Evolutionary conservation across 2,113 vertebrate species (phyloP).

Genomic region (Hypocryptadius cinnamomeus): DNA sequence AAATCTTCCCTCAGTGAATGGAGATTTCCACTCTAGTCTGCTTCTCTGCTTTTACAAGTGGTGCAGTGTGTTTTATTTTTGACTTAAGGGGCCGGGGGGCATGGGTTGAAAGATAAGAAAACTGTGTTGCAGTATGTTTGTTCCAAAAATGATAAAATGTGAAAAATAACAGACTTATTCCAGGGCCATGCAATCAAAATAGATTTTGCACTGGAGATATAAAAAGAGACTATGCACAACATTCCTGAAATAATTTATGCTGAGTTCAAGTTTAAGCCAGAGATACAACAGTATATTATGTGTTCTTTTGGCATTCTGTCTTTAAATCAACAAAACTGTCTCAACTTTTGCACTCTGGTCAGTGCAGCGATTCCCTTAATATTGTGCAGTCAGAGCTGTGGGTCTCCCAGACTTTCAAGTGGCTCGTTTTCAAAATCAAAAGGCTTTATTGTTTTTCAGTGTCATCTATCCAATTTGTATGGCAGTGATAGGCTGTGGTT

Average conservation of each 20-base stretch:
- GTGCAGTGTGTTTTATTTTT: conserved; percentile 25
- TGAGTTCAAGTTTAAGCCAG: conserved; percentile 54
- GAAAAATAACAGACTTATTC: conserved; percentile 47
- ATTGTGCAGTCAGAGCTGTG: neutral
- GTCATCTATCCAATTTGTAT: neutral
- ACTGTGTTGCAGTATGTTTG: neutral
- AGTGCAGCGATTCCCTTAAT: neutral
- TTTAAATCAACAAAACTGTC: conserved; percentile 23
- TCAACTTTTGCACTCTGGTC: neutral
- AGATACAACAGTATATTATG: conserved; percentile 36
- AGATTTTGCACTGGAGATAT: conserved; percentile 42
- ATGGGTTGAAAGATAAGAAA: conserved; percentile 14
- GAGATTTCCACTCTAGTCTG: conserved; percentile 23
- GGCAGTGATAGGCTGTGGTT: neutral
- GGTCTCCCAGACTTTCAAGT: neutral
- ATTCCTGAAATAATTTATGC: conserved; percentile 61
- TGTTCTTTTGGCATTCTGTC: conserved; percentile 36
- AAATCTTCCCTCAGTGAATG: neutral
- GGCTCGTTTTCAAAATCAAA: neutral
- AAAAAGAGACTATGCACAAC: conserved; percentile 49
- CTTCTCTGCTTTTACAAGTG: conserved; percentile 18
- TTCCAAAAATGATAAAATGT: conserved; percentile 55
- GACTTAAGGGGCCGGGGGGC: neutral
- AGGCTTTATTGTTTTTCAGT: neutral
- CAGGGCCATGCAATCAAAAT: conserved; percentile 42